Percentiles rank a stretch among this genome's conserved stretches.
Evolutionary conservation across 2,797 vertebrate genomes (phyloP).

Genomic region (Cossypha heuglini): DNA sequence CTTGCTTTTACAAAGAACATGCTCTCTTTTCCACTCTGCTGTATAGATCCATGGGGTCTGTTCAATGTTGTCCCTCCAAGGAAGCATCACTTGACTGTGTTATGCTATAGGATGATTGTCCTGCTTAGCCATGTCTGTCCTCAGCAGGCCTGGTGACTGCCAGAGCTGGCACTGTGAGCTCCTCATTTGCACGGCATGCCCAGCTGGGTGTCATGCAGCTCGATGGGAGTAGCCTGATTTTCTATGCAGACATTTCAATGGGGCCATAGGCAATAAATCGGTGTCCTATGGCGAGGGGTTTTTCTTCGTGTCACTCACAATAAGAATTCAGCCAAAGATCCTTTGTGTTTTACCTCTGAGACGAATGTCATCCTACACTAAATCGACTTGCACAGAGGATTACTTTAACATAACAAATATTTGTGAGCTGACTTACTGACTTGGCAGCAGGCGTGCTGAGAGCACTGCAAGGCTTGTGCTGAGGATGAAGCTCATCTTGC

Average conservation of each 20-base stretch:
- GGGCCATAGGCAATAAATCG: neutral
- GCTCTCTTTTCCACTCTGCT: neutral
- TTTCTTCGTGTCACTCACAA: neutral
- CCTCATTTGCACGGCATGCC: neutral
- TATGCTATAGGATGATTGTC: neutral
- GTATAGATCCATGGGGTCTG: neutral
- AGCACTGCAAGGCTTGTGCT: neutral
- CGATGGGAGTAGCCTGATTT: neutral
- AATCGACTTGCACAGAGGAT: neutral
- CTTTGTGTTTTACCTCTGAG: neutral
- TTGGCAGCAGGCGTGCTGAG: neutral
- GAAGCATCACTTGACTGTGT: neutral
- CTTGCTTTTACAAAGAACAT: neutral
- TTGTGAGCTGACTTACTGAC: neutral
- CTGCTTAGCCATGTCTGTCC: neutral
- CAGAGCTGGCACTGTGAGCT: neutral
- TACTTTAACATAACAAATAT: constrained; percentile 25
- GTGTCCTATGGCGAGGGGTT: neutral
- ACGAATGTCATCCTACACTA: neutral
- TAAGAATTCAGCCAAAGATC: neutral
- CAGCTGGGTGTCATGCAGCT: neutral
- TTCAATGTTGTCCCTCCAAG: neutral
- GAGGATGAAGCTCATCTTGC: neutral
- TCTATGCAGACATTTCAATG: neutral
- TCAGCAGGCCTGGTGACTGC: neutral